Evolutionary conservation across 23 tunicate species (phyloP).

Genomic region (Botrylloides violaceus): DNA sequence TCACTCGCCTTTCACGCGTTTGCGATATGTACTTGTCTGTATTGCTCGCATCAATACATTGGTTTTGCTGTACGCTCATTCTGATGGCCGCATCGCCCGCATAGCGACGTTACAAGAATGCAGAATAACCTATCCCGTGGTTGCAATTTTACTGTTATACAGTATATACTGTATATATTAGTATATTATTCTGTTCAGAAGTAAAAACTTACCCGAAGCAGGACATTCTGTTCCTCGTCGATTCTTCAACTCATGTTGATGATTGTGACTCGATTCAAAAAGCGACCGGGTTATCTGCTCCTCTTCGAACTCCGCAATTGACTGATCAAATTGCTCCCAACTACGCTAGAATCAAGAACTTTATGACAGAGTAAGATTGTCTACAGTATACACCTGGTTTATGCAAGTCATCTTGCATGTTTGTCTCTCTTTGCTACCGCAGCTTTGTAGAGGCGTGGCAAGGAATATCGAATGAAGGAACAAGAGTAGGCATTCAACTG

Average conservation of each 20-base stretch:
- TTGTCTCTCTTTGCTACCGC: not conserved
- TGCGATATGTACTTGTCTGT: too few species aligned
- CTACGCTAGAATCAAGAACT: conserved; percentile 42
- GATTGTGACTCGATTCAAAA: conserved; percentile 28
- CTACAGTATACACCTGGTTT: too few species aligned
- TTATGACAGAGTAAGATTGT: conserved; percentile 38
- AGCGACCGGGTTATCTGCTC: conserved; percentile 12
- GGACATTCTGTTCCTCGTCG: conserved; percentile 68
- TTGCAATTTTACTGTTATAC: too few species aligned
- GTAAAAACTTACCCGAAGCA: too few species aligned
- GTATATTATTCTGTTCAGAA: too few species aligned
- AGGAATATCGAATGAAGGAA: conserved; percentile 17
- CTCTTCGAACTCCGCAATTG: conserved; percentile 19
- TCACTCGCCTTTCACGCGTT: too few species aligned
- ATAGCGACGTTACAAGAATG: too few species aligned
- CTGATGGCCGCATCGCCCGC: too few species aligned
- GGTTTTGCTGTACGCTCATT: too few species aligned
- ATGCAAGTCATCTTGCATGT: not conserved
- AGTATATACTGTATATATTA: too few species aligned
- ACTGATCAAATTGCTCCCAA: conserved; percentile 42
- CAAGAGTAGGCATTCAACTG: conserved; percentile 51
- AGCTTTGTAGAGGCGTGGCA: conserved; percentile 65
- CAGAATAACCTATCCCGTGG: too few species aligned
- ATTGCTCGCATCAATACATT: too few species aligned
- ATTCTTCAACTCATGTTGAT: conserved; percentile 68